Base-by-base conservation (phyloP, 2,888 invertebrate species). In the Drosophila dives region DNA sequence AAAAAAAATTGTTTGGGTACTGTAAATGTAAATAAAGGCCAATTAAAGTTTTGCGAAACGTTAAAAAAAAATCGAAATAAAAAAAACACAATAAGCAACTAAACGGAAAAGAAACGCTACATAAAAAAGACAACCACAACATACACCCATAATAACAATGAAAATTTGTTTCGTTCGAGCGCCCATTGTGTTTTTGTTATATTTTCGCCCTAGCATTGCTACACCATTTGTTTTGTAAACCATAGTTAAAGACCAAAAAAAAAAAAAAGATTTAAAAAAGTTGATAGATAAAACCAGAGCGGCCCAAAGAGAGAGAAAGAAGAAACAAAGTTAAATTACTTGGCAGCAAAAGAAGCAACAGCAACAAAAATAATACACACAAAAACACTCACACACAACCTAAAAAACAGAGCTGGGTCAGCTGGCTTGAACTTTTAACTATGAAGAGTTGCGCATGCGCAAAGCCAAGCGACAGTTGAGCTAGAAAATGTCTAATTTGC, bases 91-190 rank as follows among this genome's bases (percentile, higher is more conserved):
- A 58, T 51, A 64, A 75, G 75, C 64, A 78, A 77, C 72, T 56
- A 68, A 77, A 71, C 80, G 77, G 77, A 75, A 77, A 75, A 77
- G 80, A 77, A 77, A 77, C 80, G 61, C 63, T 50, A 64, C 53
- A 59, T n/a, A 26, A 55, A 36, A 54, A 54, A 23, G 36, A 60
- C 64, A 62, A 36, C 62, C 69, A 68, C 70, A 67, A 51, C 36
- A 75, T 67, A 70, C 36, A 68, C 56, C 29, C 38, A 77, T 64
- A 72, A 75, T 69, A 88, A 83, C 86, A 85, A 85, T 87, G 83
- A 77, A 87, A 85, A 87, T 87, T 80, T 77, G 88, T 72, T 77
- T 74, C 83, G 80, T 77, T 77, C 76, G 80, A 79, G 72, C 76
- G 78, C 71, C 81, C 76, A 82, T 69, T 82, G 86, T 82, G 63